Percentiles rank a stretch among this genome's conserved stretches.
These are phyloP conservation scores for Typhlomys cinereus DNA, from an alignment of 2,113 vertebrate species.

Conservation along the genomic window DNA sequence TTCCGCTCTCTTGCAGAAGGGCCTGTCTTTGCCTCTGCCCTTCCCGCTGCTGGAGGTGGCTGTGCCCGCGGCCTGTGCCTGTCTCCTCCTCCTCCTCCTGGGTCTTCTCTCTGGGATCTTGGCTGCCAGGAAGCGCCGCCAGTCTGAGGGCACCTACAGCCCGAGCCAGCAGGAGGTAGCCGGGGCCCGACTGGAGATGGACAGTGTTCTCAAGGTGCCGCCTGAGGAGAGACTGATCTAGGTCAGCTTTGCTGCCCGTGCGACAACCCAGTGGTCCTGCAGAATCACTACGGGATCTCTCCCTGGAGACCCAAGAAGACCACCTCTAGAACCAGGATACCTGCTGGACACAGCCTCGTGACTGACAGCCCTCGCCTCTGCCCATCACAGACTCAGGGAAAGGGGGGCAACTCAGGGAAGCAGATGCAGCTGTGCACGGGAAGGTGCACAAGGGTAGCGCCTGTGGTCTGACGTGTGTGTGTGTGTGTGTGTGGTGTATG, in stretches of 20 bases:
- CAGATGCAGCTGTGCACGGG: background rate
- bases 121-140: constrained; percentile 95
- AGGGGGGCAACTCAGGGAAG: constrained; percentile 66
- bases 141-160: constrained; percentile 98
- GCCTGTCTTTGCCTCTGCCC: constrained; percentile 78
- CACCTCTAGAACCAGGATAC: background rate
- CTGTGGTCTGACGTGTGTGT: background rate
- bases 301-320: background rate
- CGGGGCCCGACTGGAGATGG: constrained; percentile 97
- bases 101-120: constrained; percentile 92
- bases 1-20: constrained; percentile 87
- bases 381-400: background rate
- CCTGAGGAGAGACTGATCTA: constrained; percentile 92
- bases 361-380: background rate
- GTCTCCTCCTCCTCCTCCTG: constrained; percentile 90
- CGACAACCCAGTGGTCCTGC: background rate
- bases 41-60: constrained; percentile 93
- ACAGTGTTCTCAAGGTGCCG: constrained; percentile 97
- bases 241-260: background rate
- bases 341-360: background rate
- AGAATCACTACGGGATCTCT: background rate
- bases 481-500: background rate
- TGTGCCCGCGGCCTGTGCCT: constrained; percentile 93
- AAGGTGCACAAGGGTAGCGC: background rate
- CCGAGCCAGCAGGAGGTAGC: constrained; percentile 98